These are phyloP conservation scores for Hassar affinis DNA, from an alignment of 2,113 vertebrate species.

Conservation along the genomic window DNA sequence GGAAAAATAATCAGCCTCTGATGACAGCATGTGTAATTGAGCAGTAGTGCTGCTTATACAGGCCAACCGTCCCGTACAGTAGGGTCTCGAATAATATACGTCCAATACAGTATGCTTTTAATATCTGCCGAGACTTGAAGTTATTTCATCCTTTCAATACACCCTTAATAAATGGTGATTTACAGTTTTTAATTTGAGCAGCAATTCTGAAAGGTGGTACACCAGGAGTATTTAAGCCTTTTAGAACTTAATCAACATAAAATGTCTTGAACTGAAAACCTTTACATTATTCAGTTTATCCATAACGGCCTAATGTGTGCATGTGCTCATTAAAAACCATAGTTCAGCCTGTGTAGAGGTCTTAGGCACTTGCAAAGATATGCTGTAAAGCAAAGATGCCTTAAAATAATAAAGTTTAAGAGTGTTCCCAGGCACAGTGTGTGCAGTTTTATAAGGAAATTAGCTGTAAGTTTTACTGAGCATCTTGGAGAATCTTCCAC, in stretches of 20 bases:
- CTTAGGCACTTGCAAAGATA: too few species aligned
- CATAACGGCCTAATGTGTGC: not conserved
- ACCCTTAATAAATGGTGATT: not conserved
- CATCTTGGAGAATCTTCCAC: too few species aligned
- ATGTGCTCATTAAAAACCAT: not conserved
- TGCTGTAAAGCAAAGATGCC: too few species aligned
- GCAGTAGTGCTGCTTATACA: not conserved
- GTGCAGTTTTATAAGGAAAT: too few species aligned
- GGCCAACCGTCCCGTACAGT: not conserved
- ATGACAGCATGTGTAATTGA: conserved; percentile 1
- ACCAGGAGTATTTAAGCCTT: not conserved
- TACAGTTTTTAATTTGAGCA: not conserved
- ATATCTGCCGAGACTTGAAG: not conserved
- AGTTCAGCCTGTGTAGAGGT: too few species aligned
- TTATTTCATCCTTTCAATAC: not conserved
- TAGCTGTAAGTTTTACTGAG: too few species aligned
- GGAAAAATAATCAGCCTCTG: conserved; percentile 44
- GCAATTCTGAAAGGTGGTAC: not conserved
- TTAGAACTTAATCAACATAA: not conserved
- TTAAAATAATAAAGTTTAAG: too few species aligned
- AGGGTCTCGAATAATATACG: not conserved
- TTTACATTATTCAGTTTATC: not conserved
- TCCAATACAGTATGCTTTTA: not conserved
- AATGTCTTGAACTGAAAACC: too few species aligned
- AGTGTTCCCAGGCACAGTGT: too few species aligned